A percentile compares a stretch with the other conserved stretches of the same genome.
These are phyloP conservation scores for Takifugu ocellatus DNA, from an alignment of 2,797 vertebrate genomes.

Conservation along the genomic window DNA sequence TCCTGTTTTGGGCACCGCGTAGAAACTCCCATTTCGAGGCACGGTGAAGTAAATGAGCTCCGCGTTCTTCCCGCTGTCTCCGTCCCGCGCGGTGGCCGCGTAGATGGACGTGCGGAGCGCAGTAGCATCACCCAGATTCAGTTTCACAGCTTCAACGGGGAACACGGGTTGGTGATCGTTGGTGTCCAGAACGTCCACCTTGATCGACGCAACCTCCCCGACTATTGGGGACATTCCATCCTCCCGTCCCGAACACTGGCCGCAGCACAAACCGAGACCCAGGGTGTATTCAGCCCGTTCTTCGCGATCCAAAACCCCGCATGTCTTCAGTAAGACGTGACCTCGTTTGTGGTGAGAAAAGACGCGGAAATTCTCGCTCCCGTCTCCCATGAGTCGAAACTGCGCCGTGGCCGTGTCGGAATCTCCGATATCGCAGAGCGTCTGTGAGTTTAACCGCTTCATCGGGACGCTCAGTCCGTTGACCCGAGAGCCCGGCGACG, in stretches of 20 bases:
- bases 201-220: conserved; percentile 73
- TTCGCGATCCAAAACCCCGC: conserved; percentile 80
- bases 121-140: conserved; percentile 81
- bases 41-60: conserved; percentile 82
- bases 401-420: conserved; percentile 46
- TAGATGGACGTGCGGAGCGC: conserved; percentile 79
- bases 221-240: conserved; percentile 28
- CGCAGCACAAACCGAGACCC: conserved; percentile 77
- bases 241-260: conserved; percentile 23
- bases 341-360: conserved; percentile 81
- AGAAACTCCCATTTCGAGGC: conserved; percentile 82
- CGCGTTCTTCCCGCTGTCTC: conserved; percentile 82
- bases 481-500: conserved; percentile 78
- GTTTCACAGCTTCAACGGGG: conserved; percentile 54
- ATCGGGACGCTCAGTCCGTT: conserved; percentile 82
- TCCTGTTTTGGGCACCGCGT: conserved; percentile 86
- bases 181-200: conserved; percentile 83
- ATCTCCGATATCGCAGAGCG: conserved; percentile 65
- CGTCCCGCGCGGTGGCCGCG: conserved; percentile 76
- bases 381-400: conserved; percentile 80
- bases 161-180: conserved; percentile 86
- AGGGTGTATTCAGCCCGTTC: conserved; percentile 74
- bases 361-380: conserved; percentile 75
- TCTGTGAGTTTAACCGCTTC: conserved; percentile 74
- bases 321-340: conserved; percentile 80